These are phyloP conservation scores for Meloidogyne hapla DNA, from an alignment of 1,140 invertebrate species.

Conservation along the genomic window DNA sequence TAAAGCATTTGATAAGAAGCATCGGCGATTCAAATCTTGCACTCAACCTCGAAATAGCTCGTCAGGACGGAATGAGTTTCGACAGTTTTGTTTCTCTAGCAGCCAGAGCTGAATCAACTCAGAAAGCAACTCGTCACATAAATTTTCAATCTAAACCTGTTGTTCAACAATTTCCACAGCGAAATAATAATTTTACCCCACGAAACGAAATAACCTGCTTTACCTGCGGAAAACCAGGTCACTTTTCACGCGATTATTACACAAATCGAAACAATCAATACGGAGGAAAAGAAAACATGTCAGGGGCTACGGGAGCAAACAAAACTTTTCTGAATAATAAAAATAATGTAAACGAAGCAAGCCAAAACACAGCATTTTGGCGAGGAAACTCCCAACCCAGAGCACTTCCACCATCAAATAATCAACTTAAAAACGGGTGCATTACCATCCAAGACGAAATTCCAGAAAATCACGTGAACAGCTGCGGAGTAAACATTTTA, in stretches of 20 bases:
- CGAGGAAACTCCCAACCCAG: no score
- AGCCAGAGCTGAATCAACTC: slow-evolving; percentile 16
- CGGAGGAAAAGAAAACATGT: neutral
- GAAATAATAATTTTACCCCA: no score
- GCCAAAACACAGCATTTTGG: no score
- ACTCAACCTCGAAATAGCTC: neutral
- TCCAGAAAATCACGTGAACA: no score
- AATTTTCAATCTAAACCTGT: neutral
- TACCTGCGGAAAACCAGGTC: slow-evolving; percentile 1
- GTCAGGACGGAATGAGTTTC: neutral
- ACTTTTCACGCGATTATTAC: slow-evolving; percentile 2
- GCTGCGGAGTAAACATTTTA: no score
- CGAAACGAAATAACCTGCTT: neutral
- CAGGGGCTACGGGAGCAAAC: no score
- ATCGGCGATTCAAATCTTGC: slow-evolving; percentile 4
- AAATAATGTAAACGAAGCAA: no score
- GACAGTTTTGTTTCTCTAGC: slow-evolving; percentile 14
- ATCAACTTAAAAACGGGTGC: no score
- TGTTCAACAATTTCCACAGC: no score
- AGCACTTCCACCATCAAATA: no score
- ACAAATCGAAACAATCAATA: neutral
- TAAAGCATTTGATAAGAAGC: slow-evolving; percentile 3
- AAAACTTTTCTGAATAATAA: no score
- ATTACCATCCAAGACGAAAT: no score
- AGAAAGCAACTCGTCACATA: neutral